Conservation (phyloP, 2,797 vertebrate genomes). For the Coccyzus lansbergi region DNA sequence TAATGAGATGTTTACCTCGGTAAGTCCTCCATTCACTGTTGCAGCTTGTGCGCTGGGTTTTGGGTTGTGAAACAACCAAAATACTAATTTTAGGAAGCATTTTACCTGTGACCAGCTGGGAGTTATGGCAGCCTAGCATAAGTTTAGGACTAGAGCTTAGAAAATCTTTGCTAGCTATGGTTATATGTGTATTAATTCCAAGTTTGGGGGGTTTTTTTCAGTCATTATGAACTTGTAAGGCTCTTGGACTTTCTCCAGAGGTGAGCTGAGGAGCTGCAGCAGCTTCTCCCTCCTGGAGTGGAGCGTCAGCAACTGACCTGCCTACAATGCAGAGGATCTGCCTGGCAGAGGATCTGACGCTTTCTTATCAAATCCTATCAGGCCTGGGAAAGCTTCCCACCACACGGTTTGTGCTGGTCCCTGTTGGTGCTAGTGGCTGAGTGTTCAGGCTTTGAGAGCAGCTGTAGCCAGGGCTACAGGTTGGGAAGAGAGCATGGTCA, state of each 20-base stretch:
- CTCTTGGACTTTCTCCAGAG: background rate
- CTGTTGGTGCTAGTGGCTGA: background rate
- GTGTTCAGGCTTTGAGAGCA: background rate
- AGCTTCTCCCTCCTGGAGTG: background rate
- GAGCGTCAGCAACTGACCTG: accelerated
- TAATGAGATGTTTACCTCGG: background rate
- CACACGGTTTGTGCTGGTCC: background rate
- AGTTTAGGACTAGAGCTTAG: background rate
- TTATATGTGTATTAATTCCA: background rate
- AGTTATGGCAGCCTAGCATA: background rate
- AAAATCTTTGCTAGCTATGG: background rate
- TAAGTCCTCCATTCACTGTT: background rate
- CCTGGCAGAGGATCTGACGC: accelerated
- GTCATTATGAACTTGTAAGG: background rate
- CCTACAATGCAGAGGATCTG: background rate
- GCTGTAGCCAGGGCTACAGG: background rate
- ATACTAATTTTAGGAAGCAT: background rate
- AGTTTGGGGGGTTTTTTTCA: background rate
- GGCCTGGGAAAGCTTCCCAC: background rate
- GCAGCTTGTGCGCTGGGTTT: background rate
- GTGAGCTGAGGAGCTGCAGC: background rate
- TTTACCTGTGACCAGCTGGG: background rate
- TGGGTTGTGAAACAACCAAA: background rate
- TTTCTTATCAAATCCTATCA: background rate
- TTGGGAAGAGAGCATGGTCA: background rate